These are phyloP conservation scores for Orthonevra nobilis DNA, from an alignment of 2,888 invertebrate species.

Conservation along the genomic window DNA sequence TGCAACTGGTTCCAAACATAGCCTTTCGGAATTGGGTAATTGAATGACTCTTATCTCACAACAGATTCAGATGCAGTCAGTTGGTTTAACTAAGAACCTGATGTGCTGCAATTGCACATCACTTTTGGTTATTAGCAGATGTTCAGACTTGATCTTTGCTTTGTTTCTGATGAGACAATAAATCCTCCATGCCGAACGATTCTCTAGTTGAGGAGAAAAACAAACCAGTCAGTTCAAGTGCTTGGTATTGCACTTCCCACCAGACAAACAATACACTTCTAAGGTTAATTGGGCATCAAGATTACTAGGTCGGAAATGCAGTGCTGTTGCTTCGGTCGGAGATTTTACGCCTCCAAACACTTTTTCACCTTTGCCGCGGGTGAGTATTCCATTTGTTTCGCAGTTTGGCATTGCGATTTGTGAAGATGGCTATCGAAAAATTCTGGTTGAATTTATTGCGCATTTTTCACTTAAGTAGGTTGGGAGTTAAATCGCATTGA, in stretches of 20 bases:
- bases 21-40: too few species aligned
- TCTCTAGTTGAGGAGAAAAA: neutral
- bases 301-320: slow-evolving; percentile 80
- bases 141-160: slow-evolving; percentile 40
- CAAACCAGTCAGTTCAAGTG: neutral
- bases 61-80: too few species aligned
- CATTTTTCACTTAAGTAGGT: slow-evolving; percentile 59
- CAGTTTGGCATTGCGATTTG: slow-evolving; percentile 53
- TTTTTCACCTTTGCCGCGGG: slow-evolving; percentile 45
- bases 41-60: too few species aligned
- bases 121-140: slow-evolving; percentile 16
- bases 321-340: slow-evolving; percentile 64
- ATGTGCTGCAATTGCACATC: slow-evolving; percentile 25
- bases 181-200: slow-evolving; percentile 34
- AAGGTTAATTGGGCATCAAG: slow-evolving; percentile 81
- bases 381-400: slow-evolving; percentile 39
- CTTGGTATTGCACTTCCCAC: slow-evolving; percentile 19
- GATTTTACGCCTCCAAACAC: slow-evolving; percentile 48
- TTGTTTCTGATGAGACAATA: slow-evolving; percentile 58
- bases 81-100: slow-evolving; percentile 40
- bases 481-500: slow-evolving; percentile 45
- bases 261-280: slow-evolving; percentile 75
- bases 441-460: slow-evolving; percentile 65
- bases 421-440: slow-evolving; percentile 47
- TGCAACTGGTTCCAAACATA: too few species aligned